Base-by-base conservation (phyloP, 2,113 vertebrate genomes). In the Agelaius phoeniceus region DNA sequence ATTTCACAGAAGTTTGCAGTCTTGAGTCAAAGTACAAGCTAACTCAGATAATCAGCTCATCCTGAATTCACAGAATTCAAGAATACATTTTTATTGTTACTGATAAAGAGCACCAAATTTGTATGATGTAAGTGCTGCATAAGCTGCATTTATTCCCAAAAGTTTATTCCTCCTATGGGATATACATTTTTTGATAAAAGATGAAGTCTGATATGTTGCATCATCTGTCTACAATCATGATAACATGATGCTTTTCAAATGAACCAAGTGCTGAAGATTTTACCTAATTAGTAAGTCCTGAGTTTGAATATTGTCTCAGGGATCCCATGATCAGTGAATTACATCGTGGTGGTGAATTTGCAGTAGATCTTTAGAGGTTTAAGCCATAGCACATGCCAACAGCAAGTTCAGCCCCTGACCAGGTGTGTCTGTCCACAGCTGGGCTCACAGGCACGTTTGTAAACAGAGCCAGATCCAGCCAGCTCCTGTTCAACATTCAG, bases 331-430 rank as follows among this genome's bases (percentile, higher is more conserved):
- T 26, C 72, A 61, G 6, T 66, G n/a, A 55, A 28, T 57, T 49
- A 9, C 6, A 13, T 21, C 0, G 0, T 55, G 59, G 15, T 41
- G 18, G 11, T 21, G 31, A 90, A 77, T 23, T 9, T 62, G 41
- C 31, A 52, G 61, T 16, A 72, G 15, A 27, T 35, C 27, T 81
- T 77, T 13, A 82, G 22, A 75, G 4, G 19, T 39, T 71, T 49
- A 74, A 83, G 46, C 16, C 30, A 11, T 1, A 59, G 19, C 20
- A 52, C 1, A 1, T 4, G 19, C n/a, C 23, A 44, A 46, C 26
- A 65, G 9, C 43, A 57, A 33, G 9, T 24, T 66, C 39, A 72
- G 26, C 31, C 41, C 65, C 20, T 16, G 66, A 61, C 6, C 1
- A 16, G 30, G 5, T n/a, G 2, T 37, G 33, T 39, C 33, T 10